Percentiles rank a stretch among this genome's conserved stretches.
phyloP scores from a whole-genome alignment of 2,888 invertebrate species.

The Cryptosula pallasiana region DNA sequence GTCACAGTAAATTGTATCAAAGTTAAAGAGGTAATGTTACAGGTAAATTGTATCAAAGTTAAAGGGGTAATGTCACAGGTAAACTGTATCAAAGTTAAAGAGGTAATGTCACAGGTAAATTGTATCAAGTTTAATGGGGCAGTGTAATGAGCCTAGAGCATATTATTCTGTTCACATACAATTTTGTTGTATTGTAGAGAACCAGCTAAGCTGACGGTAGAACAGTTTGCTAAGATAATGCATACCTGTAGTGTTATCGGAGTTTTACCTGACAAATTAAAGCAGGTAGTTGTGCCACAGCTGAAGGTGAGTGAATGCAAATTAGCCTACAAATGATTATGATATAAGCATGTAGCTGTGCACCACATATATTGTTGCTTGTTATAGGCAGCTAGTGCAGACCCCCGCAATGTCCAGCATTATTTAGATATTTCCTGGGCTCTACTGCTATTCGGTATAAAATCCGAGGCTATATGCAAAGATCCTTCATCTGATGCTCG shows the following conservation, averaged over 20 bases:
- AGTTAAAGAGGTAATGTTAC: no score
- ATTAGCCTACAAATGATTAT: no score
- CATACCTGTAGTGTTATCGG: not conserved
- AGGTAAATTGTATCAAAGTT: no score
- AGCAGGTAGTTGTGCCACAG: not conserved
- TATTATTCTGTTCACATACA: no score
- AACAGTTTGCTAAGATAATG: not conserved
- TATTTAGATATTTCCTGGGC: not conserved
- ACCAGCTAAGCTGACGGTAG: not conserved
- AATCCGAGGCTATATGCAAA: constrained; percentile 13
- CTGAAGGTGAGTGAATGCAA: constrained; percentile 7
- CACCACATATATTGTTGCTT: not conserved
- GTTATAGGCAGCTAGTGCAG: not conserved
- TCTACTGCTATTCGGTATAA: not conserved
- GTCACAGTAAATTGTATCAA: no score
- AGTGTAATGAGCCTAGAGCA: no score
- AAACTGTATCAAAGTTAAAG: no score
- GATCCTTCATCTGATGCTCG: not conserved
- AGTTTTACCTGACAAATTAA: not conserved
- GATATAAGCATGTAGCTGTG: no score
- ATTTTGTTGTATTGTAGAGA: no score
- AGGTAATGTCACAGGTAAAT: no score
- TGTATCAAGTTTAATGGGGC: no score
- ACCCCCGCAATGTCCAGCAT: not conserved
- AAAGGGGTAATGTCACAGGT: no score